These are phyloP conservation scores for Drosophila macrospina DNA, from an alignment of 2,888 invertebrate species.

Conservation along the genomic window DNA sequence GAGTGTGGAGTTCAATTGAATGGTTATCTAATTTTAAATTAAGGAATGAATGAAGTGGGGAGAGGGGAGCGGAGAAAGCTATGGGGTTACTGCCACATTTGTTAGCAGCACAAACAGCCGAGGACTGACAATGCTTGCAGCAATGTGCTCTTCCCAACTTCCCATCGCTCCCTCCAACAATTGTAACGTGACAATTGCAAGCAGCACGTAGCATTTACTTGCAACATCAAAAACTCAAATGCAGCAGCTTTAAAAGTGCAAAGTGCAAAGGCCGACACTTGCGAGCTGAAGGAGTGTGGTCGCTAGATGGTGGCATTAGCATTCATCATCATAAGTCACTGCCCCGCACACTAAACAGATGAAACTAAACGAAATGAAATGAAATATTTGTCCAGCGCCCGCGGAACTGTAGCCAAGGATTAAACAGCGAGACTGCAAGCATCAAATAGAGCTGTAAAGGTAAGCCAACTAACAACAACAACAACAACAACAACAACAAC, in stretches of 20 bases:
- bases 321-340: slow-evolving; percentile 86
- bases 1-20: slow-evolving; percentile 67
- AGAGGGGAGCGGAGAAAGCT: background rate
- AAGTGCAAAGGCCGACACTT: slow-evolving; percentile 45
- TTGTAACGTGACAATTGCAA: slow-evolving; percentile 72
- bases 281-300: background rate
- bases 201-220: slow-evolving; percentile 61
- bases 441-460: slow-evolving; percentile 72
- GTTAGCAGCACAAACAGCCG: slow-evolving; percentile 43
- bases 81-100: slow-evolving; percentile 48
- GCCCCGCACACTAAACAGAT: slow-evolving; percentile 56
- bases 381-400: slow-evolving; percentile 73
- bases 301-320: slow-evolving; percentile 71
- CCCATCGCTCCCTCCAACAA: slow-evolving; percentile 19
- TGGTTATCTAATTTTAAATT: slow-evolving; percentile 74
- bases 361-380: slow-evolving; percentile 78
- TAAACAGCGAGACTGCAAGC: slow-evolving; percentile 43
- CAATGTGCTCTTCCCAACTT: background rate
- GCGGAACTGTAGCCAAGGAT: slow-evolving; percentile 48
- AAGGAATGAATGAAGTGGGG: slow-evolving; percentile 3
- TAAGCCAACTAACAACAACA: slow-evolving; percentile 47
- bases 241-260: slow-evolving; percentile 56
- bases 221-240: slow-evolving; percentile 14
- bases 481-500: slow-evolving; percentile 21
- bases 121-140: background rate